Evolutionary conservation across 1,140 invertebrate species (phyloP), one percentile per base, ranked within the genome.

Genomic region (Homarus americanus): DNA sequence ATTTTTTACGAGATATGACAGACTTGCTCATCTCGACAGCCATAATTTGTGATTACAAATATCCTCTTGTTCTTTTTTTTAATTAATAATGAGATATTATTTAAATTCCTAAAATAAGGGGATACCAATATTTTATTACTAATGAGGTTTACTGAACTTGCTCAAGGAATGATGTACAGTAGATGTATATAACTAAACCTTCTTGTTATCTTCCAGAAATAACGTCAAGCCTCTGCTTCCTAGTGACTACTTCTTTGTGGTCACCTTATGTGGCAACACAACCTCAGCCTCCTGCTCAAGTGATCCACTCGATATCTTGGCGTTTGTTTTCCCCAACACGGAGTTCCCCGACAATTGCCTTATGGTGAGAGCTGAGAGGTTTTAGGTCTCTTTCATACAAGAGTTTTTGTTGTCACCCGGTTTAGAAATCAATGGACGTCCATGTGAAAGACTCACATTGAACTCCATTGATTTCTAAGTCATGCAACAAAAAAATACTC

Each of bases 261-360:
- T 90, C n/a, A 90, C n/a, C 58, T 28, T 49, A 4, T 90, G 88
- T 78, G 66, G 72, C 28, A 32, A 38, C 0, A 40, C 38, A 41
- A 28, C 58, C 0, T 17, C 32, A 20, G 24, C 20, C 28, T 76
- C 34, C 4, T 90, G 88, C 34, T 69, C 79, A 17, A 24, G 34
- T 15, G 53, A 76, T 20, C 79, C 79, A 75, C 20, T 20, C 7
- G 72, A 76, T 36, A 40, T 58, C 2, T 44, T 90, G 49, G 49
- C 88, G 12, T 90, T 90, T 63, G 80, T 90, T n/a, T 90, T 90
- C 38, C 88, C 88, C 1, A 90, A 90, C 69, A 83, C 88, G 28
- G 69, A 90, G 9, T 32, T 83, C 53, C 28, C 58, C 28, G 88
- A 90, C n/a, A 90, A 90, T 53, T 90, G 88, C 41, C 53, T 63